phyloP scores from a whole-genome alignment of 2,888 invertebrate genomes.

The Volucella bombylans region DNA sequence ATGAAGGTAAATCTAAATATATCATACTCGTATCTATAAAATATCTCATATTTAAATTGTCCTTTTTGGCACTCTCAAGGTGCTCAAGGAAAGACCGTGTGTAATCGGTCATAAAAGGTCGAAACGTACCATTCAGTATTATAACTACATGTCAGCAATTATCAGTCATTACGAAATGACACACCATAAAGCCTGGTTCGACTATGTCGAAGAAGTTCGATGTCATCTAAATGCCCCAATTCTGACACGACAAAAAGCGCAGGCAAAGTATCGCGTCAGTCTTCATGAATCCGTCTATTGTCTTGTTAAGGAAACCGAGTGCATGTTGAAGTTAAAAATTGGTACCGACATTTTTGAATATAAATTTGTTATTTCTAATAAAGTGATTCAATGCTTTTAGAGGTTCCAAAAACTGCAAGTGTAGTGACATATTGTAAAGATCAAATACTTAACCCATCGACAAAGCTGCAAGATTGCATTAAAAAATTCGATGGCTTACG shows the following conservation, averaged over 20 bases:
- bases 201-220: constrained; percentile 88
- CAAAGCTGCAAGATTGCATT: constrained; percentile 85
- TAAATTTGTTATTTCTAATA: neutral
- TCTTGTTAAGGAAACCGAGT: constrained; percentile 90
- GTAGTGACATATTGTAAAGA: constrained; percentile 89
- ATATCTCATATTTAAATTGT: neutral
- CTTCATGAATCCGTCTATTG: constrained; percentile 89
- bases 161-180: constrained; percentile 92
- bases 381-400: constrained; percentile 77
- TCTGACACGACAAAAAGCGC: constrained; percentile 85
- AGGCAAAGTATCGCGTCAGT: constrained; percentile 87
- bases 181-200: constrained; percentile 91
- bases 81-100: constrained; percentile 77
- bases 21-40: neutral
- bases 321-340: constrained; percentile 89
- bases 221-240: constrained; percentile 87
- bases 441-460: constrained; percentile 86
- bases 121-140: constrained; percentile 89
- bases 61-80: constrained; percentile 8
- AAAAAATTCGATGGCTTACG: constrained; percentile 86
- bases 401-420: constrained; percentile 89
- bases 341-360: constrained; percentile 80
- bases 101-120: constrained; percentile 86
- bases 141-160: constrained; percentile 90
- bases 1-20: constrained; percentile 85